These are phyloP conservation scores for Arrhopalites spinosus DNA, from an alignment of 2,888 invertebrate genomes.

Conservation along the genomic window DNA sequence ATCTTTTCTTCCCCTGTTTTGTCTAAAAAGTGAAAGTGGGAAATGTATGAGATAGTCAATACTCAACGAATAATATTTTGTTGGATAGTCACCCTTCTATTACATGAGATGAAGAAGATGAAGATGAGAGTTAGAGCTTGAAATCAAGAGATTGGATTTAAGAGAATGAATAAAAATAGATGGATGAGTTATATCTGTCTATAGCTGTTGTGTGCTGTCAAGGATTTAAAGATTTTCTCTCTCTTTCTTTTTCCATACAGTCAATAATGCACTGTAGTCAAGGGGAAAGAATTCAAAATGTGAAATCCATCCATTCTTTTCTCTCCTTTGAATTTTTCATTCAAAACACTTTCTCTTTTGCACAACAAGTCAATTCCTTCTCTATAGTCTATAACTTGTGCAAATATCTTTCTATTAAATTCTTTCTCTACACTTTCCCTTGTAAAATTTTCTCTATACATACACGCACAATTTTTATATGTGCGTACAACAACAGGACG, in stretches of 20 bases:
- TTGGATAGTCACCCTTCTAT: not conserved
- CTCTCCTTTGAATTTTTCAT: slow-evolving; percentile 22
- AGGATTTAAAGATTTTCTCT: too few species aligned
- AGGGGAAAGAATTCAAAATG: not conserved
- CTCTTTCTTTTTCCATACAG: not conserved
- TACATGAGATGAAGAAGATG: not conserved
- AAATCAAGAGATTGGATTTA: not conserved
- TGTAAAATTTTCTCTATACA: too few species aligned
- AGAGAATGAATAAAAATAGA: not conserved
- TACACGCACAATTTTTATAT: too few species aligned
- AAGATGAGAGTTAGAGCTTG: not conserved
- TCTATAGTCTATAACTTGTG: not conserved
- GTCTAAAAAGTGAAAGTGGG: too few species aligned
- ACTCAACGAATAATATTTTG: slow-evolving; percentile 25
- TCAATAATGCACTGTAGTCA: not conserved
- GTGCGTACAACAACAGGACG: too few species aligned
- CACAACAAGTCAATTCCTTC: slow-evolving; percentile 13
- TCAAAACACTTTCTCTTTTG: not conserved
- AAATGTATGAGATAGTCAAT: too few species aligned
- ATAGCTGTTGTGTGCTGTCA: too few species aligned
- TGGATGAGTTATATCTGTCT: slow-evolving; percentile 1
- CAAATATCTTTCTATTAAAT: not conserved
- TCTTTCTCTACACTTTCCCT: too few species aligned
- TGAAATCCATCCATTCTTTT: not conserved
- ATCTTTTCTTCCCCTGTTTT: too few species aligned